Evolutionary conservation across 1,140 invertebrate species (phyloP).

Genomic region (Sweltsa coloradensis): DNA sequence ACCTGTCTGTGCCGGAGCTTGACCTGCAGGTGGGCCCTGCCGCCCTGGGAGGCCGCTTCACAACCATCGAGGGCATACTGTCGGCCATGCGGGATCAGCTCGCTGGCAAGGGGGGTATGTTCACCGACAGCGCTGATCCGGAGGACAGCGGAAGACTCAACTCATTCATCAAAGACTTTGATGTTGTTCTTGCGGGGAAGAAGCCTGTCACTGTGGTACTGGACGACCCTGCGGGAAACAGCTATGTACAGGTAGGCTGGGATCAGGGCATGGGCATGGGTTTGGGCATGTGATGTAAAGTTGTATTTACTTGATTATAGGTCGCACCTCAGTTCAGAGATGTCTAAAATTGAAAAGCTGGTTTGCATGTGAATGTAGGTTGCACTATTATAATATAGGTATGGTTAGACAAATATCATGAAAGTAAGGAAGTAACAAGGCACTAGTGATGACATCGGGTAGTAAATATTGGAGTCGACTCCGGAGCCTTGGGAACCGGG

Average conservation of each 20-base stretch:
- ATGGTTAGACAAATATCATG: no score
- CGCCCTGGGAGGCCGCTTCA: conserved; percentile 86
- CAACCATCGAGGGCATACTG: conserved; percentile 83
- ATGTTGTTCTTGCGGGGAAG: conserved; percentile 53
- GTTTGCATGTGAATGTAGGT: no score
- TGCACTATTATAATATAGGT: no score
- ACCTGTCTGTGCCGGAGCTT: conserved; percentile 77
- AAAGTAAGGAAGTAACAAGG: no score
- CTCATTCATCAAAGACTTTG: conserved; percentile 53
- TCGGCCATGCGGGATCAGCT: conserved; percentile 56
- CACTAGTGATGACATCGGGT: no score
- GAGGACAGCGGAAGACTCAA: conserved; percentile 39
- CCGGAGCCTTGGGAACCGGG: no score
- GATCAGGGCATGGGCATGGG: background rate
- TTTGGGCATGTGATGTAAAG: no score
- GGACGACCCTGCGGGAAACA: conserved; percentile 95
- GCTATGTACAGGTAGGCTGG: conserved; percentile 70
- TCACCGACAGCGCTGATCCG: conserved; percentile 56
- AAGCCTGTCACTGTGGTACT: conserved; percentile 63
- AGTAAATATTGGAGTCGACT: no score
- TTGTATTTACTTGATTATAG: no score
- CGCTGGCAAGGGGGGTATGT: conserved; percentile 47
- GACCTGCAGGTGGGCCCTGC: conserved; percentile 75
- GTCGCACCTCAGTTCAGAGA: no score
- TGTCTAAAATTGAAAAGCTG: no score